phyloP scores from a whole-genome alignment of 2,797 vertebrate genomes.

The Enteromius radiatus region DNA sequence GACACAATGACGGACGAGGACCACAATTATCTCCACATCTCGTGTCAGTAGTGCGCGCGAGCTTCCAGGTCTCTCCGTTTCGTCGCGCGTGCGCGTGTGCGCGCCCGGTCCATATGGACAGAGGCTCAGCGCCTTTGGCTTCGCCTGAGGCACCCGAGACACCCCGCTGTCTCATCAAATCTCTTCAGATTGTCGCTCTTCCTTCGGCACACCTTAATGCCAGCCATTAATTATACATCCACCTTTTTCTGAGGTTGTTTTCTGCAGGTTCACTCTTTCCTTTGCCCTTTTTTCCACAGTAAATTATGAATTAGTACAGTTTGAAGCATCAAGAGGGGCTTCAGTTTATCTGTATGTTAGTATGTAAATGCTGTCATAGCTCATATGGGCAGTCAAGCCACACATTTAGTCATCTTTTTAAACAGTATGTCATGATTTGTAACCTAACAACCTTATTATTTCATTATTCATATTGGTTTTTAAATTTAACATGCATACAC shows the following conservation, averaged over 20 bases:
- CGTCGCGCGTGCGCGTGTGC: neutral
- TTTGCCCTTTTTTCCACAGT: slow-evolving; percentile 43
- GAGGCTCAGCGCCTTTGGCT: slow-evolving; percentile 48
- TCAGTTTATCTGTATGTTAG: neutral
- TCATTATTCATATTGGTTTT: neutral
- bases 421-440: neutral
- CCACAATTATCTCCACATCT: neutral
- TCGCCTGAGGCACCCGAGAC: slow-evolving; percentile 50
- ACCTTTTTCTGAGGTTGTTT: slow-evolving; percentile 40
- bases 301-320: slow-evolving; percentile 56
- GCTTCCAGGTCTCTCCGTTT: neutral
- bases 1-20: neutral
- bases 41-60: neutral
- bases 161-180: slow-evolving; percentile 38
- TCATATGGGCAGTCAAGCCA: neutral
- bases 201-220: slow-evolving; percentile 54
- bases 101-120: slow-evolving; percentile 54
- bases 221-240: slow-evolving; percentile 60
- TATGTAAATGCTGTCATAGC: too few species aligned
- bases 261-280: slow-evolving; percentile 29
- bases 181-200: slow-evolving; percentile 46
- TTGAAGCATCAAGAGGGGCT: slow-evolving; percentile 1
- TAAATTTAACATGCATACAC: neutral
- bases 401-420: neutral
- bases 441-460: neutral